Conservation (phyloP, 2,888 invertebrate species). For the Coenonympha arcania region DNA sequence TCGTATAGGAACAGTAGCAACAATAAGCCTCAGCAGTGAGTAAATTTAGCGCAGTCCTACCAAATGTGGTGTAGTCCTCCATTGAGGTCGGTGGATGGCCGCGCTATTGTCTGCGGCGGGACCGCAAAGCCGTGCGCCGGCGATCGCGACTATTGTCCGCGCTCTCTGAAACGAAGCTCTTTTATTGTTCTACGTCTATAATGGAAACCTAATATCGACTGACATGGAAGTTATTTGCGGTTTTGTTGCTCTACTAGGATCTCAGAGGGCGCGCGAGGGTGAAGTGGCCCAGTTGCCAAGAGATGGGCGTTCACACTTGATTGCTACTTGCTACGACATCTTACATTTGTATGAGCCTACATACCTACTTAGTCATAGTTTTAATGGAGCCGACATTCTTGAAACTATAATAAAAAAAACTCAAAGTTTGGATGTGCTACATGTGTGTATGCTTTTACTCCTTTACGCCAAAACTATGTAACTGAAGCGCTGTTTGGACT, state of each 20-base stretch:
- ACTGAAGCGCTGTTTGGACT: no score
- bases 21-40: no score
- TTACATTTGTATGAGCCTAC: no score
- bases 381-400: no score
- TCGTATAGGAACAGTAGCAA: no score
- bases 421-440: no score
- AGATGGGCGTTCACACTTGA: neutral
- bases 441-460: no score
- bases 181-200: conserved; percentile 19
- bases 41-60: neutral
- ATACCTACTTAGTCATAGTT: no score
- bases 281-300: neutral
- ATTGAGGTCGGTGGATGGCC: conserved; percentile 21
- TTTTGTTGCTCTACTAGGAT: neutral
- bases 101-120: conserved; percentile 18
- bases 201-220: conserved; percentile 15
- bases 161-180: conserved; percentile 11
- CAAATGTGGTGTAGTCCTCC: conserved; percentile 11
- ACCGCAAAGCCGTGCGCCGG: conserved; percentile 12
- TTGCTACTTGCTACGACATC: neutral
- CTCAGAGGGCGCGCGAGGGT: conserved; percentile 2
- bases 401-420: no score
- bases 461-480: no score
- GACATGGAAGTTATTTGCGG: conserved; percentile 7
- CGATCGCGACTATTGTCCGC: conserved; percentile 14